Evolutionary conservation across 2,888 invertebrate species (phyloP).

Genomic region (Agrilus biguttatus): DNA sequence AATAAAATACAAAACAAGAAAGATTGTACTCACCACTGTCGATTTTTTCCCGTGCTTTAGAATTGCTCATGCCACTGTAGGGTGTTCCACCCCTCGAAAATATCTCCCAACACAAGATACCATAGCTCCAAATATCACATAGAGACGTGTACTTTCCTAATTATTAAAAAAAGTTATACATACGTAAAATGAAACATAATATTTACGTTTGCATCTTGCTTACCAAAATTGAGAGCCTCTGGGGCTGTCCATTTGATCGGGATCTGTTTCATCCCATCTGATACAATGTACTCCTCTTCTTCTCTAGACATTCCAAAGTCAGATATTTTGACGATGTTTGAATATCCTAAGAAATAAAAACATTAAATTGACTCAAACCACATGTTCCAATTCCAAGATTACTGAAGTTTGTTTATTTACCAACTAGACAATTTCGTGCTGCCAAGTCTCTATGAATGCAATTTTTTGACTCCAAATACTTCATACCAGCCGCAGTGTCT

Average conservation of each 20-base stretch:
- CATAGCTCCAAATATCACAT: conserved; percentile 96
- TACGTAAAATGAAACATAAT: background rate
- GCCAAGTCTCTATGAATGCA: conserved; percentile 94
- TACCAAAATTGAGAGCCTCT: conserved; percentile 87
- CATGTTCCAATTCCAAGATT: background rate
- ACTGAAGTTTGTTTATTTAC: conserved; percentile 25
- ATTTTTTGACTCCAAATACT: conserved; percentile 87
- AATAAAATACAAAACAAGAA: too few relatives aligned
- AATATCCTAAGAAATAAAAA: conserved; percentile 40
- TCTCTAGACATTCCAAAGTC: conserved; percentile 97
- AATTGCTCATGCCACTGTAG: conserved; percentile 87
- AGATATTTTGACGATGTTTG: conserved; percentile 86
- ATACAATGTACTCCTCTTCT: conserved; percentile 92
- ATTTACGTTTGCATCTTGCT: conserved; percentile 14
- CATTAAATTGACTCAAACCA: background rate
- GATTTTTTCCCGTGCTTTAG: conserved; percentile 84
- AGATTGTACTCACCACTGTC: conserved; percentile 55
- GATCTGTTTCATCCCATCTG: conserved; percentile 96
- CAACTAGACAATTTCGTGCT: conserved; percentile 83
- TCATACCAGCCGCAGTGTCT: conserved; percentile 90
- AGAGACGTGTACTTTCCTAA: conserved; percentile 84
- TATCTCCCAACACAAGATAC: conserved; percentile 92
- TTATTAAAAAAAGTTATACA: conserved; percentile 1
- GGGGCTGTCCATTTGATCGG: conserved; percentile 99
- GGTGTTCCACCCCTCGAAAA: conserved; percentile 89